Percentiles rank a stretch among this genome's conserved stretches.
These are phyloP conservation scores for Hydroisotoma schaefferi DNA, from an alignment of 2,888 invertebrate species.

Conservation along the genomic window DNA sequence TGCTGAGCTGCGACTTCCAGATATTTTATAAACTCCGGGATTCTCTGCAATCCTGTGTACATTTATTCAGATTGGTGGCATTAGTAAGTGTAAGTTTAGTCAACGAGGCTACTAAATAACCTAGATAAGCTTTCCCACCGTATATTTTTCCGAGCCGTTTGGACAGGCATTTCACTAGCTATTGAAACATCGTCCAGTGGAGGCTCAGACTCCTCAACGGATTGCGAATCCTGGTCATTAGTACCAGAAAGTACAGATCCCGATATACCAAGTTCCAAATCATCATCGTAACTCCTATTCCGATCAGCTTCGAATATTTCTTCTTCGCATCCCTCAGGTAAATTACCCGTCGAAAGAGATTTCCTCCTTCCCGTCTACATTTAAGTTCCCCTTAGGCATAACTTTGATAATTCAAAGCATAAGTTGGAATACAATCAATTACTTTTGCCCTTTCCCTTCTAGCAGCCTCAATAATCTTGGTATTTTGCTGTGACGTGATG, in stretches of 20 bases:
- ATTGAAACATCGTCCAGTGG: constrained; percentile 42
- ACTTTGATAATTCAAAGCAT: constrained; percentile 1
- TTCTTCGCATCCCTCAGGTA: constrained; percentile 40
- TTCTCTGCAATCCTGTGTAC: constrained; percentile 48
- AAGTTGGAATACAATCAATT: neutral
- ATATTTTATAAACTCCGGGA: constrained; percentile 47
- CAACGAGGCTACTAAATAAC: too few species aligned
- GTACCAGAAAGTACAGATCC: constrained; percentile 42
- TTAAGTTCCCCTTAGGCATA: neutral
- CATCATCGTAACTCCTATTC: constrained; percentile 50
- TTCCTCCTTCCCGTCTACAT: constrained; percentile 44
- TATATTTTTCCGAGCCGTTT: too few species aligned
- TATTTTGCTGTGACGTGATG: constrained; percentile 40
- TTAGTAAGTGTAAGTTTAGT: too few species aligned
- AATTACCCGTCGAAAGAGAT: constrained; percentile 49
- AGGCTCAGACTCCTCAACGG: constrained; percentile 39
- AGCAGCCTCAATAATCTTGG: constrained; percentile 20
- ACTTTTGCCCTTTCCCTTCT: constrained; percentile 29
- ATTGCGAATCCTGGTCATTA: constrained; percentile 38
- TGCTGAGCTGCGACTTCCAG: constrained; percentile 47
- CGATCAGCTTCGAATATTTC: constrained; percentile 50
- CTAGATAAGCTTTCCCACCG: too few species aligned
- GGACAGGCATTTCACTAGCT: constrained; percentile 41
- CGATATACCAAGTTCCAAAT: constrained; percentile 44
- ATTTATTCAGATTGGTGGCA: too few species aligned